Base-by-base conservation (phyloP, 2,113 vertebrate genomes). In the Oxyura jamaicensis region DNA sequence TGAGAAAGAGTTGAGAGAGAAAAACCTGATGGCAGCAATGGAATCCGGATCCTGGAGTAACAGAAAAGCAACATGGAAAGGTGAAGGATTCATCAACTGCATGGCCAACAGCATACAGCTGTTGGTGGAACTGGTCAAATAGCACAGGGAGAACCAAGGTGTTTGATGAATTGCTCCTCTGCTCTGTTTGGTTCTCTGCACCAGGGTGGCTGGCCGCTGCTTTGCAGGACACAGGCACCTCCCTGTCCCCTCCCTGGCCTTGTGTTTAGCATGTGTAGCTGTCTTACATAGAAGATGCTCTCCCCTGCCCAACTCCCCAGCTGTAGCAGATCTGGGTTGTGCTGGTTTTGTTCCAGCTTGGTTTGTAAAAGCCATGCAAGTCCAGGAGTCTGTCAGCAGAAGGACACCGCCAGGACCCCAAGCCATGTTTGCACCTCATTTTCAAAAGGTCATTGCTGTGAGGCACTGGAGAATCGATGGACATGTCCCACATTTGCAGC, bases 161-260 rank as follows among this genome's bases (percentile, higher is more conserved):
- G 35, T 10, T 41, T 39, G 79, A 25, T 17, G 10, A 35, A 35
- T 31, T 4, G 1, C 35, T 44, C 42, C 36, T 41, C 42, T 25
- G 21, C 36, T 41, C 42, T 25, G 21, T 18, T 28, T 25, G 58
- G 22, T 50, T 10, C 35, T 72, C 35, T 71, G 79, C 74, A 69
- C 44, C 28, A 44, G 22, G 13, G 23, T 16, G 39, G 2, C 55
- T 39, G 59, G n/a, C n/a, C n/a, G 42, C 41, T 73, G 31, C 46
- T 55, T 58, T 33, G 22, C 19, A 44, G n/a, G 42, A 29, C 10
- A 44, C 11, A 50, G 17, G 31, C 4, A 12, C 13, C 7, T 23
- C 41, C 65, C 33, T 5, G 19, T 9, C 7, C 31, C 18, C 39
- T 52, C 4, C 0, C 22, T 39, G 8, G 5, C 22, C 31, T 2